phyloP scores from a whole-genome alignment of 2,888 invertebrate genomes.

The Argynnis bischoffii region DNA sequence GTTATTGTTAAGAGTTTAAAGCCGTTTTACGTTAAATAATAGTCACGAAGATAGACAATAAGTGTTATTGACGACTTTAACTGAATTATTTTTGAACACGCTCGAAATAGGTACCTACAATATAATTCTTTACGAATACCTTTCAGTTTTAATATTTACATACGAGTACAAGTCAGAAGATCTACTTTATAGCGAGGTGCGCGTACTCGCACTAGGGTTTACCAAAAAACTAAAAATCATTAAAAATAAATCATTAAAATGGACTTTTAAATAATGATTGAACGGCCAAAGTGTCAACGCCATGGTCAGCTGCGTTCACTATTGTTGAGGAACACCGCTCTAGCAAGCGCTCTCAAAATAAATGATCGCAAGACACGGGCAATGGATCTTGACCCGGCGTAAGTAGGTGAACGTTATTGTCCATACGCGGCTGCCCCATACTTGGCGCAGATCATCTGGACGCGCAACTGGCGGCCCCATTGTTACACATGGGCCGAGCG shows the following conservation, averaged over 20 bases:
- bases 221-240: not conserved
- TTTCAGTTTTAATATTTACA: no score
- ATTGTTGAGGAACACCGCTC: not conserved
- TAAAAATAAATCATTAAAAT: not conserved
- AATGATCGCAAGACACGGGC: constrained; percentile 18
- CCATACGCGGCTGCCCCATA: constrained; percentile 52
- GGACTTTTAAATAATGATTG: not conserved
- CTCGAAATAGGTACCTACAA: no score
- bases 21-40: no score
- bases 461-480: constrained; percentile 40
- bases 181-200: no score
- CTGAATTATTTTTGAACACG: no score
- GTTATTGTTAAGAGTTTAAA: no score
- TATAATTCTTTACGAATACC: no score
- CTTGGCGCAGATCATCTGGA: constrained; percentile 52
- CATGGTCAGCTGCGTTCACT: constrained; percentile 11
- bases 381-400: constrained; percentile 40
- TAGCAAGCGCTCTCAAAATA: constrained; percentile 22
- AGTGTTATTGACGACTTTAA: no score
- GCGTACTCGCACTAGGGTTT: no score
- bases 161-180: no score
- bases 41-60: no score
- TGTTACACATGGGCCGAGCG: constrained; percentile 12
- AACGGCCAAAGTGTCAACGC: constrained; percentile 6
- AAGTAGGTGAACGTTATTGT: constrained; percentile 55